phyloP scores from a whole-genome alignment of 1,140 invertebrate species.

The Tribolium madens region DNA sequence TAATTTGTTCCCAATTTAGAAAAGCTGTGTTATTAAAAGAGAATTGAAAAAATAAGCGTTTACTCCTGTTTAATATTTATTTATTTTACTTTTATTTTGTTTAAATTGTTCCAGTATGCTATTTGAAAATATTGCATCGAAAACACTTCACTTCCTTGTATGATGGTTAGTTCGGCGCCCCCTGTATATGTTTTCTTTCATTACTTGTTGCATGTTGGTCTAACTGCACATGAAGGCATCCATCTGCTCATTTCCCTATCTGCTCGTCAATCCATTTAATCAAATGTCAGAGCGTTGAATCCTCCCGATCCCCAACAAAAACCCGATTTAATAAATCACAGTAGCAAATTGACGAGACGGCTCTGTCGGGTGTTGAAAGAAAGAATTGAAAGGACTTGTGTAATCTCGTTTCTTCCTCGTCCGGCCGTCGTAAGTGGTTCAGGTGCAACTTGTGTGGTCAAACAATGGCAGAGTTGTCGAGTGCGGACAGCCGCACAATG shows the following conservation, averaged over 20 bases:
- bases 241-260: not conserved
- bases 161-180: too few relatives aligned
- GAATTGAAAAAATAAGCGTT: too few relatives aligned
- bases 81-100: too few relatives aligned
- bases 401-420: slow-evolving; percentile 26
- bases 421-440: slow-evolving; percentile 15
- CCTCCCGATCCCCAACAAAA: not conserved
- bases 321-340: slow-evolving; percentile 27
- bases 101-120: too few relatives aligned
- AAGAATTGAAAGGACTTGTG: slow-evolving; percentile 25
- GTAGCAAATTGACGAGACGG: slow-evolving; percentile 18
- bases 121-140: too few relatives aligned
- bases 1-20: too few relatives aligned
- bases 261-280: not conserved
- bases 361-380: slow-evolving; percentile 6
- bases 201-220: not conserved
- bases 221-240: not conserved
- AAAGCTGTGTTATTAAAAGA: too few relatives aligned
- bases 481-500: slow-evolving; percentile 22
- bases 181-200: too few relatives aligned
- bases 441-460: slow-evolving; percentile 30
- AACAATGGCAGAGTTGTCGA: slow-evolving; percentile 24
- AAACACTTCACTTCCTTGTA: too few relatives aligned
- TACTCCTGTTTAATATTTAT: too few relatives aligned
- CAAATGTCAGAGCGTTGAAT: not conserved